Evolutionary conservation across 1,140 invertebrate species (phyloP).

Genomic region (Drosophila sturtevanti): DNA sequence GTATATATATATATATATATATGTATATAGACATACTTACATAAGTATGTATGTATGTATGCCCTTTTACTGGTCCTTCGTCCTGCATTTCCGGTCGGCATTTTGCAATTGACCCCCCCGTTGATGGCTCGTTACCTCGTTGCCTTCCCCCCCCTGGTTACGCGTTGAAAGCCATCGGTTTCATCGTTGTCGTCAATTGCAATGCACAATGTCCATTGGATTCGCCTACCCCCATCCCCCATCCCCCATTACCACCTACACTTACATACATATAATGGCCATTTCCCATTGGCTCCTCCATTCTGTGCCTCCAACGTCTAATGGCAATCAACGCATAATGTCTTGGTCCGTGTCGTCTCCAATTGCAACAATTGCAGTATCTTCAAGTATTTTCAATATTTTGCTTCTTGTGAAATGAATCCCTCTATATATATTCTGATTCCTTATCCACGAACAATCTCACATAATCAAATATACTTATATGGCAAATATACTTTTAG

Average conservation of each 20-base stretch:
- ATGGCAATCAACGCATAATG: conserved; percentile 52
- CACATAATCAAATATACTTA: too few relatives aligned
- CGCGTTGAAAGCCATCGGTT: conserved; percentile 11
- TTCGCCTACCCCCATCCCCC: neutral
- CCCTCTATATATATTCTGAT: neutral
- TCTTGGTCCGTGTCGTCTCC: conserved; percentile 31
- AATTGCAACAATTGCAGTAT: conserved; percentile 38
- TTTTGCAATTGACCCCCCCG: conserved; percentile 44
- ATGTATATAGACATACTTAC: neutral
- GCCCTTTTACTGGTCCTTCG: conserved; percentile 18
- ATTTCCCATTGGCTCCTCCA: neutral
- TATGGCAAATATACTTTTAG: too few relatives aligned
- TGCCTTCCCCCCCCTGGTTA: neutral
- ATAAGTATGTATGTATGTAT: neutral
- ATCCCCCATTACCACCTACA: neutral
- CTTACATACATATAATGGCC: neutral
- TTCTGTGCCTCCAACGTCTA: neutral
- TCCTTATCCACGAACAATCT: too few relatives aligned
- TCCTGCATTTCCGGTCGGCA: conserved; percentile 67
- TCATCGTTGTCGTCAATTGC: conserved; percentile 69
- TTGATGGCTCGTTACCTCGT: neutral
- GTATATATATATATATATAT: neutral
- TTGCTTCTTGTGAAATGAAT: conserved; percentile 38
- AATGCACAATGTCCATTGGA: conserved; percentile 59
- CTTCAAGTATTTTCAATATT: conserved; percentile 29